Percentiles rank a stretch among this genome's conserved stretches.
phyloP scores from a whole-genome alignment of 2,113 vertebrate species.

The Ptilonorhynchus violaceus region DNA sequence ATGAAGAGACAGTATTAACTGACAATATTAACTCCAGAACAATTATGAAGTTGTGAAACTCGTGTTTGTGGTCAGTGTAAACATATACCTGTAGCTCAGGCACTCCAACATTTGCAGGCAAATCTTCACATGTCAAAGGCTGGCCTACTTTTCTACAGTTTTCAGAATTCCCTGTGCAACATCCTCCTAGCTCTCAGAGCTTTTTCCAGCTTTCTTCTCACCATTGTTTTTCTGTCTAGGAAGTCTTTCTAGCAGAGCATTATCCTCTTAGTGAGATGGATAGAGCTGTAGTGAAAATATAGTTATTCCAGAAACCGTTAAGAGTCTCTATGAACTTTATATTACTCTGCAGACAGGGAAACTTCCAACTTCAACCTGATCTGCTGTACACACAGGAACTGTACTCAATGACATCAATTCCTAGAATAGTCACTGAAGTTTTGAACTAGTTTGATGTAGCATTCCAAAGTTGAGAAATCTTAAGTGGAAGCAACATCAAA shows the following conservation, averaged over 20 bases:
- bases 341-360: background rate
- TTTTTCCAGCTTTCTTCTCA: background rate
- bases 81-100: background rate
- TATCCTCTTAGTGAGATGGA: background rate
- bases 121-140: background rate
- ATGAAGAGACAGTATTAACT: background rate
- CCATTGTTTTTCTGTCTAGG: background rate
- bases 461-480: background rate
- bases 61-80: background rate
- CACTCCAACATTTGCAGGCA: background rate
- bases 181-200: background rate
- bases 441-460: background rate
- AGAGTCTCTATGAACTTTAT: background rate
- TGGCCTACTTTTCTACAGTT: background rate
- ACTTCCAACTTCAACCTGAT: background rate
- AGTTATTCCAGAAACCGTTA: background rate
- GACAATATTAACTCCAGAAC: background rate
- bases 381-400: background rate
- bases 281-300: background rate
- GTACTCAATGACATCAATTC: background rate
- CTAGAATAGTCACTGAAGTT: background rate
- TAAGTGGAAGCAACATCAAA: background rate
- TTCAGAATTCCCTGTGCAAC: background rate
- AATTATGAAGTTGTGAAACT: background rate
- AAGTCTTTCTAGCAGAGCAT: background rate